Percentiles rank a stretch among this genome's conserved stretches.
phyloP scores from a whole-genome alignment of 2,113 vertebrate species.

The Regulus satrapa region DNA sequence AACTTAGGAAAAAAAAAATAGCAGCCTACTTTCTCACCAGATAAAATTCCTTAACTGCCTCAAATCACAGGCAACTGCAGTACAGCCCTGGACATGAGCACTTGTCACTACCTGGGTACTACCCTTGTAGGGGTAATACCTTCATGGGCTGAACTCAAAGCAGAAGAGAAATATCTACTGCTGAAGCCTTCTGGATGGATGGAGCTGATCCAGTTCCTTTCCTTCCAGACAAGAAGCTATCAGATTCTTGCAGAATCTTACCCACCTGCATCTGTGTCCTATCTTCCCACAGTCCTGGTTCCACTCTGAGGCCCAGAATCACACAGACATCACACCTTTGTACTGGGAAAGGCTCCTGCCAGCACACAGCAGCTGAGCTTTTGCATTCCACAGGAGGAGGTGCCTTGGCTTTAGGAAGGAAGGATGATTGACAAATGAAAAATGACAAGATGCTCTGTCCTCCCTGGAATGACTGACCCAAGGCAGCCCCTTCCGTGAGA shows the following conservation, averaged over 20 bases:
- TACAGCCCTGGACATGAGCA: background rate
- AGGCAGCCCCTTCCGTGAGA: background rate
- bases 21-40: background rate
- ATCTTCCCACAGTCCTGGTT: background rate
- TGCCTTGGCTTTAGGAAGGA: background rate
- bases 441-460: background rate
- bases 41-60: background rate
- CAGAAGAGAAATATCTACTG: background rate
- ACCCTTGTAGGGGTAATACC: background rate
- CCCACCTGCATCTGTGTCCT: too few relatives aligned
- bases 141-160: background rate
- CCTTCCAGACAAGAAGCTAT: background rate
- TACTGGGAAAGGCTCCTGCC: background rate
- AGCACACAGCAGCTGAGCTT: background rate
- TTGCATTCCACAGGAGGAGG: background rate
- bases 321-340: background rate
- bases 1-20: background rate
- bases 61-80: fast-evolving
- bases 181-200: background rate
- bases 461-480: background rate
- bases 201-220: background rate
- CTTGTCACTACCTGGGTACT: background rate
- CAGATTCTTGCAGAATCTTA: fast-evolving
- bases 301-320: background rate
- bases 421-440: background rate